Conservation (phyloP, 2,797 vertebrate species). For the Cossypha dichroa region DNA sequence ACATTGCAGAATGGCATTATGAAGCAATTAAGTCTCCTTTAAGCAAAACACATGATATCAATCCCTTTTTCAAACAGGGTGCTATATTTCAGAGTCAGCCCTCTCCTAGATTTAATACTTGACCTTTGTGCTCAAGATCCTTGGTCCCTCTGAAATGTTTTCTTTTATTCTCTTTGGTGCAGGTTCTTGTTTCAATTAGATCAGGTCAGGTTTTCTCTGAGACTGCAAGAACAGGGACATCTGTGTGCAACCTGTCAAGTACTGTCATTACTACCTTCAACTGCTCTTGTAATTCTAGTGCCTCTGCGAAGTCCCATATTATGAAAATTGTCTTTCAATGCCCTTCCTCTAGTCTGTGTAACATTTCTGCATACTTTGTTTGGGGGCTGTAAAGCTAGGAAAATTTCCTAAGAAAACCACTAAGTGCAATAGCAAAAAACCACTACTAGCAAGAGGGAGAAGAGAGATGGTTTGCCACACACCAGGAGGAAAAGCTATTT, state of each 20-base stretch:
- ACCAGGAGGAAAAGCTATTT: neutral
- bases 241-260: neutral
- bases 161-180: neutral
- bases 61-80: neutral
- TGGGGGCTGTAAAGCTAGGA: neutral
- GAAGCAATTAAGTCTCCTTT: neutral
- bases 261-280: neutral
- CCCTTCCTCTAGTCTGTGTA: neutral
- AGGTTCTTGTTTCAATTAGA: neutral
- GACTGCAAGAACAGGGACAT: neutral
- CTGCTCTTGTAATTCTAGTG: neutral
- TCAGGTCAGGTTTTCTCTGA: neutral
- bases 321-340: conserved; percentile 5
- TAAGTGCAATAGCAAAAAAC: neutral
- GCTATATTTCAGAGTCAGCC: neutral
- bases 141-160: neutral
- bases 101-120: neutral
- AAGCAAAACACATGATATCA: neutral
- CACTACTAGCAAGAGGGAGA: neutral
- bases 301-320: neutral
- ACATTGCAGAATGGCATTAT: neutral
- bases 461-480: neutral
- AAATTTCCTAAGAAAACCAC: neutral
- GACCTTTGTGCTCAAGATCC: neutral
- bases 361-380: neutral